These are phyloP conservation scores for Zalophus californianus DNA, from an alignment of 2,797 vertebrate genomes.

Conservation along the genomic window DNA sequence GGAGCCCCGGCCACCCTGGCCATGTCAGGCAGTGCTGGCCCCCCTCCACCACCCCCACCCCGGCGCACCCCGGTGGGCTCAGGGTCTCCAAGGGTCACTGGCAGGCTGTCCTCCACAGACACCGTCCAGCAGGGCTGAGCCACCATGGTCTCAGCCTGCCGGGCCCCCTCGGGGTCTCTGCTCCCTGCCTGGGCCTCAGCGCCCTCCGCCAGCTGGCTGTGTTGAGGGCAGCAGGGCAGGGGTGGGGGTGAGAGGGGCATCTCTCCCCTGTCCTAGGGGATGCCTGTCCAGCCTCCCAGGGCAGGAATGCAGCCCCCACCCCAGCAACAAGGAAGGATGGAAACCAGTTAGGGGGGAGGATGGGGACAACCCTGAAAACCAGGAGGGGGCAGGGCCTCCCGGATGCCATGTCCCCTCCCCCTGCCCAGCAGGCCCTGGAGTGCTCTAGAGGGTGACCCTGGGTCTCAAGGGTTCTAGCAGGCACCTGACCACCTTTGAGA, in stretches of 20 bases:
- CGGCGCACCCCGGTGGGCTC: rapidly evolving
- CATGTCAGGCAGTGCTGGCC: rapidly evolving
- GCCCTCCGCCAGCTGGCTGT: rapidly evolving
- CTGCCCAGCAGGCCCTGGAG: neutral
- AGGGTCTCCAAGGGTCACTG: neutral
- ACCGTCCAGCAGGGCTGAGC: rapidly evolving
- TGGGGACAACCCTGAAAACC: neutral
- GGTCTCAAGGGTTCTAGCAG: rapidly evolving
- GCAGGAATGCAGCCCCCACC: neutral
- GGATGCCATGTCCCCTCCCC: neutral
- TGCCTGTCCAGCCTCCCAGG: rapidly evolving
- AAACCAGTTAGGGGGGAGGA: neutral
- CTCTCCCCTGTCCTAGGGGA: neutral
- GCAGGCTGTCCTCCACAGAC: neutral
- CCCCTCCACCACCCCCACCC: neutral
- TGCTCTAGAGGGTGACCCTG: neutral
- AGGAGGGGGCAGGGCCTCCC: too few species aligned
- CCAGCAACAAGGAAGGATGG: neutral
- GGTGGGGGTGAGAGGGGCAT: neutral
- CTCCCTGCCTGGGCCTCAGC: neutral
- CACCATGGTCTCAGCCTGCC: neutral
- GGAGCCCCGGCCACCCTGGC: rapidly evolving
- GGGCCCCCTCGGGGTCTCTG: neutral
- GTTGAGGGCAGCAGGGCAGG: neutral
- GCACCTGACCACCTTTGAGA: rapidly evolving